A percentile compares a stretch with the other conserved stretches of the same genome.
phyloP scores from a whole-genome alignment of 2,113 vertebrate genomes.

The Hyperoodon ampullatus region DNA sequence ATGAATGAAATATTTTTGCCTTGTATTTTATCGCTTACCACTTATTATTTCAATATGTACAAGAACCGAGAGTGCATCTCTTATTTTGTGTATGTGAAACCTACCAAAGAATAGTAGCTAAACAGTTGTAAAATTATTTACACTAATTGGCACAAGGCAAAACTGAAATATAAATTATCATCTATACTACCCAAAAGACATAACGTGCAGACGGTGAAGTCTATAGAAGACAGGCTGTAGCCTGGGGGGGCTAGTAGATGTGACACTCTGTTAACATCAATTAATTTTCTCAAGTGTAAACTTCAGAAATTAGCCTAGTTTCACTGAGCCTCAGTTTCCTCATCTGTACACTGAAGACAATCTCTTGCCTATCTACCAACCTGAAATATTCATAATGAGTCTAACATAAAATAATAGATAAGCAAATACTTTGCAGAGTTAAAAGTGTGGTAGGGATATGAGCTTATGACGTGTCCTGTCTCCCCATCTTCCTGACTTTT shows the following conservation, averaged over 20 bases:
- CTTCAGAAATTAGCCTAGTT: neutral
- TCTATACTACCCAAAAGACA: neutral
- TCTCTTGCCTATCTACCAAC: neutral
- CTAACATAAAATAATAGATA: neutral
- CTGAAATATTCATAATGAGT: neutral
- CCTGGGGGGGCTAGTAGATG: neutral
- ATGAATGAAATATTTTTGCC: neutral
- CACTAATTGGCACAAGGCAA: neutral
- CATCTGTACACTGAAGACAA: neutral
- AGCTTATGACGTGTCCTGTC: neutral
- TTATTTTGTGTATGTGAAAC: neutral
- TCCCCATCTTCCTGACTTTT: neutral
- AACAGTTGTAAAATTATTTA: neutral
- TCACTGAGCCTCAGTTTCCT: neutral
- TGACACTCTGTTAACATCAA: neutral
- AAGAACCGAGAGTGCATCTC: neutral
- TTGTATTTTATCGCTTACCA: neutral
- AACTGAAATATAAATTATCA: neutral
- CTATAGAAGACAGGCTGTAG: neutral
- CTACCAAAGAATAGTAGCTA: neutral
- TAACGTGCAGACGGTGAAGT: neutral
- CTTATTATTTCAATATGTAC: neutral
- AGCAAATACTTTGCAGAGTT: neutral
- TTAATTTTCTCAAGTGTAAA: neutral
- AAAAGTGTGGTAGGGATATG: neutral